phyloP scores from a whole-genome alignment of 2,888 invertebrate species.

The Mythimna lalbum region DNA sequence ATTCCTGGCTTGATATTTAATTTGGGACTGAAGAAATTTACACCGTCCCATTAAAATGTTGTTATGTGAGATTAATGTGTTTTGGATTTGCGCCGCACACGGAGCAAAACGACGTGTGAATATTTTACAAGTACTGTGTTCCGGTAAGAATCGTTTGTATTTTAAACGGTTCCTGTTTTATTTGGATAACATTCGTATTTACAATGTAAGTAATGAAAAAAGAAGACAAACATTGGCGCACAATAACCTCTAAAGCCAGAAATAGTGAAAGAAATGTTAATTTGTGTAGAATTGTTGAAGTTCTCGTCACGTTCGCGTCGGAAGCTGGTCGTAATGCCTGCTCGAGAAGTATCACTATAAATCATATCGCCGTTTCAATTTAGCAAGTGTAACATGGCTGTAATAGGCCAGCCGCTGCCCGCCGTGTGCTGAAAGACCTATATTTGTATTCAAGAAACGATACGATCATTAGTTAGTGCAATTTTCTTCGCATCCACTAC shows the following conservation, averaged over 20 bases:
- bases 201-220: neutral
- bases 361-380: conserved; percentile 89
- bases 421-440: conserved; percentile 84
- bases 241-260: neutral
- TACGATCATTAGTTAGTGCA: conserved; percentile 89
- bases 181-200: conserved; percentile 5
- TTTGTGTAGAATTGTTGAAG: conserved; percentile 71
- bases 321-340: conserved; percentile 84
- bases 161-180: conserved; percentile 16
- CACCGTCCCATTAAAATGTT: conserved; percentile 76
- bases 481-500: conserved; percentile 87
- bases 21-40: conserved; percentile 76
- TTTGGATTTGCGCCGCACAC: conserved; percentile 65
- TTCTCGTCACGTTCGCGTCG: conserved; percentile 83
- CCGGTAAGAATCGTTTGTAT: conserved; percentile 35
- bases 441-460: conserved; percentile 89
- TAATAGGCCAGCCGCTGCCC: conserved; percentile 82
- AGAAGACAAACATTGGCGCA: neutral
- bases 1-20: conserved; percentile 72
- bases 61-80: conserved; percentile 72
- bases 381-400: conserved; percentile 83
- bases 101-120: conserved; percentile 59
- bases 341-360: conserved; percentile 86
- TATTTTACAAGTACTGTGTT: conserved; percentile 65
- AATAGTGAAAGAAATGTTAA: conserved; percentile 55